Conservation (phyloP, 2,797 vertebrate species). For the Chaetodon trifasciatus region DNA sequence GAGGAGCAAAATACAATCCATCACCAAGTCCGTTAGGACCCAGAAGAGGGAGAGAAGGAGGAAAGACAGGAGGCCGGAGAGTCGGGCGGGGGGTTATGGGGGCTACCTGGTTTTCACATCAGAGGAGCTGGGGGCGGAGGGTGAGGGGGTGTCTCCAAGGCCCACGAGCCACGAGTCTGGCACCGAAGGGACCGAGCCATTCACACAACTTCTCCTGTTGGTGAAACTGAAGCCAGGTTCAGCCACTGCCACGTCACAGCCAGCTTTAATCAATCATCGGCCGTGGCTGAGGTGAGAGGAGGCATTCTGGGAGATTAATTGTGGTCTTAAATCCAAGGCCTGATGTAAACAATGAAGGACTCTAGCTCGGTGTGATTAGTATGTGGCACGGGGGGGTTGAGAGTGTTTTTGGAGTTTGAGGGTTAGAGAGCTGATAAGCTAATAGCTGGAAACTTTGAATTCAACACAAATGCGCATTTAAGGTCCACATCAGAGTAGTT, state of each 20-base stretch:
- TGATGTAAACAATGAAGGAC: slow-evolving; percentile 73
- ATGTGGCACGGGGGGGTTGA: slow-evolving; percentile 41
- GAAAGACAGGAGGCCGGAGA: slow-evolving; percentile 73
- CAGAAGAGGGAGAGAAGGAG: slow-evolving; percentile 75
- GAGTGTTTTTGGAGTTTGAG: slow-evolving; percentile 44
- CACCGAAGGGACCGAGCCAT: slow-evolving; percentile 74
- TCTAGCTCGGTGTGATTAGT: slow-evolving; percentile 63
- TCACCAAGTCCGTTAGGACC: slow-evolving; percentile 92
- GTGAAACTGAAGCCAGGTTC: slow-evolving; percentile 71
- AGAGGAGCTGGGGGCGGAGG: slow-evolving; percentile 65
- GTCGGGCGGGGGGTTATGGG: slow-evolving; percentile 48
- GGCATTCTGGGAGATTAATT: slow-evolving; percentile 83
- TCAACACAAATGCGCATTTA: slow-evolving; percentile 31
- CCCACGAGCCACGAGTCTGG: slow-evolving; percentile 86
- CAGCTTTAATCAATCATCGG: slow-evolving; percentile 78
- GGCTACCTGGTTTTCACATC: slow-evolving; percentile 96
- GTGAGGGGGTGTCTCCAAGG: slow-evolving; percentile 84
- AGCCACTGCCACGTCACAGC: slow-evolving; percentile 63
- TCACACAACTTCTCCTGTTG: slow-evolving; percentile 86
- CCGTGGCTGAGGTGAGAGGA: slow-evolving; percentile 68
- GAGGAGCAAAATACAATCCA: slow-evolving; percentile 97
- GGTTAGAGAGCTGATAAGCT: slow-evolving; percentile 50
- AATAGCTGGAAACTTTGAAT: slow-evolving; percentile 41
- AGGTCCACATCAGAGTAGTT: background rate
- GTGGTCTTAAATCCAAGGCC: slow-evolving; percentile 77